phyloP scores from a whole-genome alignment of 2,797 vertebrate genomes.

The Phataginus tetradactyla region DNA sequence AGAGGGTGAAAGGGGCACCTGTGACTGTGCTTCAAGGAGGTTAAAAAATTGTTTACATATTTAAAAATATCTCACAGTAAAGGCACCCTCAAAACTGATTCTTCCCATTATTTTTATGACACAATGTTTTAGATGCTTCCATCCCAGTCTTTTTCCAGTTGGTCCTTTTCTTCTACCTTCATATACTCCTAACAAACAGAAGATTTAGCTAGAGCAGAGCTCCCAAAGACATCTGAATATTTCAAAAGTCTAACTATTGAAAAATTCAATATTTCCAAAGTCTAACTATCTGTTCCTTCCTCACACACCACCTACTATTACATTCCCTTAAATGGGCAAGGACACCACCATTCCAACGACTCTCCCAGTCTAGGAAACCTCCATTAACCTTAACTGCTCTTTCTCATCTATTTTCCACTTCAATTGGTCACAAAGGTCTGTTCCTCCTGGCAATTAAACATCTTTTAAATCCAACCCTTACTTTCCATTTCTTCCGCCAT shows the following conservation, averaged over 20 bases:
- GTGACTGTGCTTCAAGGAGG: not conserved
- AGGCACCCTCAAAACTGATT: not conserved
- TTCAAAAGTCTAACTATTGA: slow-evolving; percentile 16
- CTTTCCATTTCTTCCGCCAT: not conserved
- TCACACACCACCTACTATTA: not conserved
- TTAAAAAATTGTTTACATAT: slow-evolving; percentile 19
- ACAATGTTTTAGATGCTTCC: slow-evolving; percentile 10
- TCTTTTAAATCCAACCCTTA: not conserved
- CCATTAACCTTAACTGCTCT: not conserved
- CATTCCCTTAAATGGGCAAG: not conserved
- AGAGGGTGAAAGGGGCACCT: not conserved
- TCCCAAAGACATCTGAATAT: not conserved
- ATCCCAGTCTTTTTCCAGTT: not conserved
- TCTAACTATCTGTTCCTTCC: not conserved
- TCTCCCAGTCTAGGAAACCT: not conserved
- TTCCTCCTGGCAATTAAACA: not conserved
- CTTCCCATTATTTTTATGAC: not conserved
- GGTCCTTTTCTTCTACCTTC: not conserved
- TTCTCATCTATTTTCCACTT: not conserved
- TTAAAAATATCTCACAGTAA: not conserved
- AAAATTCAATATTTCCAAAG: slow-evolving; percentile 19
- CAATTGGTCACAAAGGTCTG: not conserved
- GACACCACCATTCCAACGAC: not conserved
- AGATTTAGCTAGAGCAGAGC: not conserved
- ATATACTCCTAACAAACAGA: not conserved